Evolutionary conservation across 2,797 vertebrate species (phyloP).

Genomic region (Neosalanx taihuensis): DNA sequence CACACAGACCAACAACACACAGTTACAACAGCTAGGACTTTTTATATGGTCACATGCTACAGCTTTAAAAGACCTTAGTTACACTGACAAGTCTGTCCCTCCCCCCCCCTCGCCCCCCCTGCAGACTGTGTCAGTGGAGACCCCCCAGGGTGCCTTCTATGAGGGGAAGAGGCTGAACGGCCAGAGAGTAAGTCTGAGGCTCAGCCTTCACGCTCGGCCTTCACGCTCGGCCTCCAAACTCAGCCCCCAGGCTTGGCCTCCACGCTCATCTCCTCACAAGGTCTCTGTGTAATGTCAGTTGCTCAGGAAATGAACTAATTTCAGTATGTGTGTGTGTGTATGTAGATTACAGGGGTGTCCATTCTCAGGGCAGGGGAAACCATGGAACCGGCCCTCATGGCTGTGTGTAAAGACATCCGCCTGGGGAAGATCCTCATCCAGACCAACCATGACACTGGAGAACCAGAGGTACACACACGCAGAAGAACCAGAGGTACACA

Average conservation of each 20-base stretch:
- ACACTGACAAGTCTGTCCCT: not conserved
- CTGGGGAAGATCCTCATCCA: slow-evolving; percentile 93
- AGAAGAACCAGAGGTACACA: too few relatives aligned
- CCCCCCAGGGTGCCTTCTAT: slow-evolving; percentile 75
- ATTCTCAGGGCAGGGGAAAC: slow-evolving; percentile 90
- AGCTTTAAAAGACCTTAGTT: not conserved
- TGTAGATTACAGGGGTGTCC: slow-evolving; percentile 85
- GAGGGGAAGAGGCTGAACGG: slow-evolving; percentile 84
- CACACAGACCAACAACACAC: not conserved
- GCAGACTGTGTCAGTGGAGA: slow-evolving; percentile 84
- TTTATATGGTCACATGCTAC: too few relatives aligned
- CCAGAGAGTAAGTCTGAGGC: slow-evolving; percentile 74
- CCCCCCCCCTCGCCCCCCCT: not conserved
- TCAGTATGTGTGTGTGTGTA: slow-evolving; percentile 6
- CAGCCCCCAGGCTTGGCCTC: not conserved
- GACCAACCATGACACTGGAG: slow-evolving; percentile 88
- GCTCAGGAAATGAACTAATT: not conserved
- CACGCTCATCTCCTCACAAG: too few relatives aligned
- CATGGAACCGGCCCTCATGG: slow-evolving; percentile 89
- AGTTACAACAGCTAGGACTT: not conserved
- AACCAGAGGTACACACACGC: slow-evolving; percentile 78
- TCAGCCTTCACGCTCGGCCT: too few relatives aligned
- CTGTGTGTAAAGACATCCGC: slow-evolving; percentile 89
- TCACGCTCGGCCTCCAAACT: too few relatives aligned
- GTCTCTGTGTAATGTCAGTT: not conserved